Percentiles rank a stretch among this genome's conserved stretches.
phyloP scores from a whole-genome alignment of 2,888 invertebrate genomes.

The Xanthorhoe spadicearia region DNA sequence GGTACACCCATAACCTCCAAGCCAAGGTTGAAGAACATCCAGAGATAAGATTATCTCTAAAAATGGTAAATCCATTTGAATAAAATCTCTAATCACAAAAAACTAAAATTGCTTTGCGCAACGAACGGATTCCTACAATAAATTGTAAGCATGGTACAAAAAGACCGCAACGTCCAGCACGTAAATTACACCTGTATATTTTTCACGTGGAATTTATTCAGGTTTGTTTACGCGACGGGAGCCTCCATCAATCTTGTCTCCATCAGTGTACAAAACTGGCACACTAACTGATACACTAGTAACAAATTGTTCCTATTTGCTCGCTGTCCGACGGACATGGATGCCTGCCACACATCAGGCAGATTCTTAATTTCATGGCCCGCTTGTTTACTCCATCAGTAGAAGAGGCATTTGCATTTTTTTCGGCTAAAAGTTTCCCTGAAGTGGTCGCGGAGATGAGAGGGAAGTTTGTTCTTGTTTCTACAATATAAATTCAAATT shows the following conservation, averaged over 20 bases:
- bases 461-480: slow-evolving; percentile 15
- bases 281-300: slow-evolving; percentile 59
- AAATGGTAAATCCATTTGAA: not conserved
- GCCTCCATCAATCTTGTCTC: slow-evolving; percentile 57
- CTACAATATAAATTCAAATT: slow-evolving; percentile 15
- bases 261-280: slow-evolving; percentile 43
- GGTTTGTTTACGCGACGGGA: slow-evolving; percentile 39
- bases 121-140: slow-evolving; percentile 11
- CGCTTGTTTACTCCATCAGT: slow-evolving; percentile 60
- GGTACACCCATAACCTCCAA: too few relatives aligned
- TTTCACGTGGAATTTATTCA: slow-evolving; percentile 33
- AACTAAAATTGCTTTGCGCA: not conserved
- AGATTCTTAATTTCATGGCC: slow-evolving; percentile 78
- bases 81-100: not conserved
- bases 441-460: slow-evolving; percentile 12
- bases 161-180: slow-evolving; percentile 17
- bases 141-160: slow-evolving; percentile 31
- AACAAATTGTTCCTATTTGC: slow-evolving; percentile 74
- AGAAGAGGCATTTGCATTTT: slow-evolving; percentile 36
- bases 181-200: slow-evolving; percentile 33
- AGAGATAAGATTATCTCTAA: not conserved
- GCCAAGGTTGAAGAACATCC: too few relatives aligned
- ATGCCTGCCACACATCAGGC: slow-evolving; percentile 58
- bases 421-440: slow-evolving; percentile 22
- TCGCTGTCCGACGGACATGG: slow-evolving; percentile 62